These are phyloP conservation scores for Mandrillus leucophaeus DNA, from an alignment of 2,113 vertebrate genomes.

Conservation along the genomic window DNA sequence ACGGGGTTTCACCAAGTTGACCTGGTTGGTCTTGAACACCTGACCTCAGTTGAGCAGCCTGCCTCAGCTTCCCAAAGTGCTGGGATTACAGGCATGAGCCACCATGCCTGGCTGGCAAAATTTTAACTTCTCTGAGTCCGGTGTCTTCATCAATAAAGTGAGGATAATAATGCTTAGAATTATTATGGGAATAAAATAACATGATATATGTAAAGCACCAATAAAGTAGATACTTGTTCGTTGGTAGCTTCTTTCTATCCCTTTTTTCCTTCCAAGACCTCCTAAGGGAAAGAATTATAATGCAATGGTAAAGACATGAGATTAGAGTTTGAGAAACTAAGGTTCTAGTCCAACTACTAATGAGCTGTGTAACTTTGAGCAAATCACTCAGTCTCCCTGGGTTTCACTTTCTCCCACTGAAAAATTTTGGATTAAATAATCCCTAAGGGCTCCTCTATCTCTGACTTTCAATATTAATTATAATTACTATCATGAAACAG, in stretches of 20 bases:
- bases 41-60: too few relatives aligned
- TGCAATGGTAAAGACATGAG: neutral
- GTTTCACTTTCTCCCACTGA: neutral
- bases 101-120: neutral
- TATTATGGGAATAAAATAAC: neutral
- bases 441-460: neutral
- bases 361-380: neutral
- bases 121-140: neutral
- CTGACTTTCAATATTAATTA: conserved; percentile 18
- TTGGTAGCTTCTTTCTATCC: neutral
- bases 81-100: too few relatives aligned
- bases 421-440: conserved; percentile 19
- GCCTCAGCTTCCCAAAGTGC: too few relatives aligned
- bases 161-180: neutral
- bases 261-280: neutral
- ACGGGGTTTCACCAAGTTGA: too few relatives aligned
- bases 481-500: neutral
- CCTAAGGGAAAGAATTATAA: neutral
- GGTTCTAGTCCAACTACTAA: neutral
- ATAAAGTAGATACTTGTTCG: neutral
- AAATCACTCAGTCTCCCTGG: neutral
- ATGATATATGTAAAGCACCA: neutral
- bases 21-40: too few relatives aligned
- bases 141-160: neutral
- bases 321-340: neutral